A percentile compares a stretch with the other conserved stretches of the same genome.
Conservation (phyloP, 2,888 invertebrate genomes). For the Volucella zonaria region DNA sequence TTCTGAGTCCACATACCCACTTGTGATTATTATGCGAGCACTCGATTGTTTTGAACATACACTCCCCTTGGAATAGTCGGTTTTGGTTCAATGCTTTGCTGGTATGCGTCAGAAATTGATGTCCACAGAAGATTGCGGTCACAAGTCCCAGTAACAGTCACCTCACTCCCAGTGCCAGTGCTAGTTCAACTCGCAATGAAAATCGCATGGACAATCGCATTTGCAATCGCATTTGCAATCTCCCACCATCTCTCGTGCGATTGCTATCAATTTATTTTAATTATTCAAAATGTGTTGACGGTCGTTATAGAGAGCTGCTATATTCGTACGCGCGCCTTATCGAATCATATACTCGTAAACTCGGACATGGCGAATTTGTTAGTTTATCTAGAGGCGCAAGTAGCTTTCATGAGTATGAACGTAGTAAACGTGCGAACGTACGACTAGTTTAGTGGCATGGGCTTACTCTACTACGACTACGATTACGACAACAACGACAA, state of each 20-base stretch:
- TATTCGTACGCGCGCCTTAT: slow-evolving; percentile 40
- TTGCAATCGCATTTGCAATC: slow-evolving; percentile 36
- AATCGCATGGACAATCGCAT: slow-evolving; percentile 7
- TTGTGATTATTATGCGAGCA: slow-evolving; percentile 15
- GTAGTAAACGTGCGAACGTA: slow-evolving; percentile 33
- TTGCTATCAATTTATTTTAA: slow-evolving; percentile 69
- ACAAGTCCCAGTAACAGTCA: slow-evolving; percentile 25
- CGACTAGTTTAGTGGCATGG: background rate
- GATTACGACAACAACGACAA: background rate
- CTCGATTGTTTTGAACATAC: slow-evolving; percentile 19
- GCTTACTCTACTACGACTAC: slow-evolving; percentile 6
- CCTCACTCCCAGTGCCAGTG: background rate
- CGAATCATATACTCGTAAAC: slow-evolving; percentile 53
- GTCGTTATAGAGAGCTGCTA: slow-evolving; percentile 11
- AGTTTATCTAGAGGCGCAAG: slow-evolving; percentile 59
- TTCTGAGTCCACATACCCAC: slow-evolving; percentile 7
- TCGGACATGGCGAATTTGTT: slow-evolving; percentile 48
- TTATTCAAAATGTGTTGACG: slow-evolving; percentile 66
- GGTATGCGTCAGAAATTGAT: slow-evolving; percentile 7
- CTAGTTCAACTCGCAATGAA: no score
- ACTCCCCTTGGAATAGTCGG: no score
- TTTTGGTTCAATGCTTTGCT: slow-evolving; percentile 1
- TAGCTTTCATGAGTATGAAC: slow-evolving; percentile 46
- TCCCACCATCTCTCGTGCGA: slow-evolving; percentile 31
- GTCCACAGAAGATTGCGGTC: slow-evolving; percentile 44